These are phyloP conservation scores for Cheilosia vernalis DNA, from an alignment of 2,888 invertebrate species.

Conservation along the genomic window DNA sequence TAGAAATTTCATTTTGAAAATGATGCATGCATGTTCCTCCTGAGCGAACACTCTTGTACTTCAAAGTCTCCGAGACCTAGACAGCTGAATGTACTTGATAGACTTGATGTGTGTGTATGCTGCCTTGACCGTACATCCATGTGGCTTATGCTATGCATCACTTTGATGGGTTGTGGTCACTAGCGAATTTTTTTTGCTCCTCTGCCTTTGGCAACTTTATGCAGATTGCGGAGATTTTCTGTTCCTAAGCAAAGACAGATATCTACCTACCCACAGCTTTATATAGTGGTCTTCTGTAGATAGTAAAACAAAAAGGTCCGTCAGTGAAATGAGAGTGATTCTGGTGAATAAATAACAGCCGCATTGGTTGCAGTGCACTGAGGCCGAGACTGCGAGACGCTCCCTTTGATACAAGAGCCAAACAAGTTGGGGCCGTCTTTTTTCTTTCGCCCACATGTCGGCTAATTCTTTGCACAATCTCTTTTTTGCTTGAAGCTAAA, in stretches of 20 bases:
- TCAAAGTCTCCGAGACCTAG: conserved; percentile 38
- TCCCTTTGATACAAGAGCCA: too few species aligned
- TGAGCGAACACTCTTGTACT: conserved; percentile 43
- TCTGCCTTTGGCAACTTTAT: too few species aligned
- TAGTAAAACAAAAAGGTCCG: conserved; percentile 3
- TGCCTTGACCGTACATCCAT: conserved; percentile 28
- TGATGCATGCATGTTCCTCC: conserved; percentile 54
- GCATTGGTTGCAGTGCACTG: too few species aligned
- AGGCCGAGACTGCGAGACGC: too few species aligned
- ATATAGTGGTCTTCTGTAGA: not conserved
- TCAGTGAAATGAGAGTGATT: too few species aligned
- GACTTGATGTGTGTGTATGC: conserved; percentile 23
- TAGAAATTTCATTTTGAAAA: conserved; percentile 64
- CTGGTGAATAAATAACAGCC: too few species aligned
- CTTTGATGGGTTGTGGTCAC: conserved; percentile 27
- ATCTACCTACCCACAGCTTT: not conserved
- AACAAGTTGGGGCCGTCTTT: too few species aligned
- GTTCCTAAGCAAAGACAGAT: not conserved
- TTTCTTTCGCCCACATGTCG: too few species aligned
- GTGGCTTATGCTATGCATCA: conserved; percentile 42
- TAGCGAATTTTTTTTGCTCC: not conserved
- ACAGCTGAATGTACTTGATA: conserved; percentile 47
- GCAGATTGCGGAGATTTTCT: not conserved
- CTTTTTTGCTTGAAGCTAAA: too few species aligned
- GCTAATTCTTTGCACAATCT: too few species aligned